Base-by-base conservation (phyloP, 2,888 invertebrate species). In the Brachycybe producta region DNA sequence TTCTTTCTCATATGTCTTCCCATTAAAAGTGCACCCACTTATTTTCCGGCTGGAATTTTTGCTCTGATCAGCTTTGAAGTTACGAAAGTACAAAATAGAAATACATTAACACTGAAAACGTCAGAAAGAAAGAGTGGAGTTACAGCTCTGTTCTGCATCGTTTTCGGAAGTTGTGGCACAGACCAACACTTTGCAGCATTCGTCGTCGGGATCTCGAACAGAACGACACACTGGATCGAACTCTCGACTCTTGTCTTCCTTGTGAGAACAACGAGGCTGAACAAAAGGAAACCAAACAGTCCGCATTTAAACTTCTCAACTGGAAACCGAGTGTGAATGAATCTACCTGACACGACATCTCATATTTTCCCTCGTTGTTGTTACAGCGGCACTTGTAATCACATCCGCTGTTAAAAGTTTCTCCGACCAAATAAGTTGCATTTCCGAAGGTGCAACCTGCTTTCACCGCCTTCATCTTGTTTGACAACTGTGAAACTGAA, bases 1-100 rank as follows among this genome's bases (percentile, higher is more conserved):
- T 3, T 85, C 83, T 40, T 79, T 73, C 42, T 77, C 70, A 59
- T 84, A 79, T 0, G 82, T 79, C 53, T 76, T 76, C 60, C 84
- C 83, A 13, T 77, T 78, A 57, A 78, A 77, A 2, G 72, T 64
- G 62, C 85, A 75, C 55, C 75, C 72, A 66, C 77, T 74, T 55
- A 67, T 63, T 1, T 67, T 62, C 53, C 69, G 65, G 0, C 61
- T 43, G 15, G 21, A 45, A 15, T 51, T 17, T n/a, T 21, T 48
- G n/a, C 15, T 11, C 36, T 36, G 15, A 11, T 30, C 8, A 30
- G n/a, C n/a, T n/a, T n/a, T n/a, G n/a, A n/a, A n/a, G n/a, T n/a
- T n/a, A n/a, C n/a, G n/a, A n/a, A n/a, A n/a, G n/a, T n/a, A n/a
- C n/a, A n/a, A n/a, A n/a, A n/a, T n/a, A n/a, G n/a, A n/a, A n/a